These are phyloP conservation scores for Nebria salina DNA, from an alignment of 2,888 invertebrate genomes.

Conservation along the genomic window DNA sequence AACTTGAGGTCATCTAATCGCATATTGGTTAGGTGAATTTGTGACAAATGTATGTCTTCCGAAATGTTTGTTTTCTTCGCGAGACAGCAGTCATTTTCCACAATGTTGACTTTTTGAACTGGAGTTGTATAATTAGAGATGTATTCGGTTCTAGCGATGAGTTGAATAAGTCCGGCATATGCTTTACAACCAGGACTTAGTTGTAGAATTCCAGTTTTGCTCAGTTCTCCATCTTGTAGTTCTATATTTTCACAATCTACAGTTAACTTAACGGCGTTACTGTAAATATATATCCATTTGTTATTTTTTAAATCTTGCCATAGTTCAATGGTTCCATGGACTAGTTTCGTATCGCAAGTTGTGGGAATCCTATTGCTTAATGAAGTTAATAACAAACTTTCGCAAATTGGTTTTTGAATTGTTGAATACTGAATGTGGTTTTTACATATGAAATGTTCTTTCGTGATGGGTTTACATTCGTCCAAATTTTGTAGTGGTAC, in stretches of 20 bases:
- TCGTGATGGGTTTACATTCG: neutral
- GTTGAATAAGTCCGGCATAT: conserved; percentile 10
- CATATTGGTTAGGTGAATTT: conserved; percentile 10
- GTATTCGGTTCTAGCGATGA: conserved; percentile 1
- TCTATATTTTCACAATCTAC: neutral
- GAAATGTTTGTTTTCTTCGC: conserved; percentile 3
- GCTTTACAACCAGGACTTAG: neutral
- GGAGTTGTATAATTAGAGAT: conserved; percentile 6
- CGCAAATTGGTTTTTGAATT: neutral
- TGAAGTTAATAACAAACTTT: conserved; percentile 4
- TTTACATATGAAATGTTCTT: conserved; percentile 10
- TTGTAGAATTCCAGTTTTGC: conserved; percentile 3
- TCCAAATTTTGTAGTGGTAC: conserved; percentile 9
- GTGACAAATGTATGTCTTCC: neutral
- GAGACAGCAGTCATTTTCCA: conserved; percentile 5
- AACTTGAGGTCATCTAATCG: conserved; percentile 6
- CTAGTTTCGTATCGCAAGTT: neutral
- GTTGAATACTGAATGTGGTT: conserved; percentile 9
- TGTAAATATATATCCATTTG: conserved; percentile 10
- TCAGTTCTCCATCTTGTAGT: conserved; percentile 3
- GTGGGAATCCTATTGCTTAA: neutral
- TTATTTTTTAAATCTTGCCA: neutral
- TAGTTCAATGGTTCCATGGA: conserved; percentile 11
- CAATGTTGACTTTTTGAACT: neutral
- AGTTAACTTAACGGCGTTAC: conserved; percentile 9